A percentile compares a stretch with the other conserved stretches of the same genome.
Evolutionary conservation across 2,888 invertebrate genomes (phyloP).

Genomic region (Synanthedon myopaeformis): DNA sequence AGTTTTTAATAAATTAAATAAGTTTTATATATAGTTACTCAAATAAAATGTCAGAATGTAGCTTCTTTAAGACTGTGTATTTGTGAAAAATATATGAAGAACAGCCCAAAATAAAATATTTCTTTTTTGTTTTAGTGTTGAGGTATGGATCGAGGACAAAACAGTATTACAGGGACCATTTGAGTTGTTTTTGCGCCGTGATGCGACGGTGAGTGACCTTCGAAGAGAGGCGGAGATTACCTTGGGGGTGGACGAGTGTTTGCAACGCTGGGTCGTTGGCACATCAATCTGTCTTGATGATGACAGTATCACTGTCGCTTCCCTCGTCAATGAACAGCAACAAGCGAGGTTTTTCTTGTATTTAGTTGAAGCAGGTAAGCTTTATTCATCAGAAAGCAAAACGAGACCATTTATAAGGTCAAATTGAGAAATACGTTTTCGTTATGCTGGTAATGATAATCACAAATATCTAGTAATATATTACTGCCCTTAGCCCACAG

Average conservation of each 20-base stretch:
- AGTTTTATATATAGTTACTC: too few species aligned
- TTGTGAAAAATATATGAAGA: too few species aligned
- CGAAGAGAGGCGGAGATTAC: slow-evolving; percentile 76
- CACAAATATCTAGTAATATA: too few species aligned
- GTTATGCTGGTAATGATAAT: too few species aligned
- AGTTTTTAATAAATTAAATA: too few species aligned
- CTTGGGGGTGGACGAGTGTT: slow-evolving; percentile 78
- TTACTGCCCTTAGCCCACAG: too few species aligned
- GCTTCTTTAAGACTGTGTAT: too few species aligned
- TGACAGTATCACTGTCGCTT: slow-evolving; percentile 72
- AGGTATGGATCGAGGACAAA: slow-evolving; percentile 85
- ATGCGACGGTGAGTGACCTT: slow-evolving; percentile 76
- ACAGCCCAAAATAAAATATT: too few species aligned
- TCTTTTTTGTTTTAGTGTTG: slow-evolving; percentile 67
- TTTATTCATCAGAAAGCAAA: not conserved
- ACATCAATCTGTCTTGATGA: slow-evolving; percentile 37
- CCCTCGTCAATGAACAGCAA: slow-evolving; percentile 74
- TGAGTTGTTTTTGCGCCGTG: slow-evolving; percentile 71
- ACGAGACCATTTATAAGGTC: too few species aligned
- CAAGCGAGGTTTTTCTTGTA: slow-evolving; percentile 82
- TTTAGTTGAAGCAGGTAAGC: slow-evolving; percentile 3
- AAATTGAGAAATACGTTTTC: too few species aligned
- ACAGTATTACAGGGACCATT: slow-evolving; percentile 85
- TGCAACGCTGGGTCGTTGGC: slow-evolving; percentile 89
- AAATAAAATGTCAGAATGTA: too few species aligned